Percentiles rank a stretch among this genome's conserved stretches.
phyloP scores from a whole-genome alignment of 1,140 invertebrate genomes.

The Drosophila carrolli region DNA sequence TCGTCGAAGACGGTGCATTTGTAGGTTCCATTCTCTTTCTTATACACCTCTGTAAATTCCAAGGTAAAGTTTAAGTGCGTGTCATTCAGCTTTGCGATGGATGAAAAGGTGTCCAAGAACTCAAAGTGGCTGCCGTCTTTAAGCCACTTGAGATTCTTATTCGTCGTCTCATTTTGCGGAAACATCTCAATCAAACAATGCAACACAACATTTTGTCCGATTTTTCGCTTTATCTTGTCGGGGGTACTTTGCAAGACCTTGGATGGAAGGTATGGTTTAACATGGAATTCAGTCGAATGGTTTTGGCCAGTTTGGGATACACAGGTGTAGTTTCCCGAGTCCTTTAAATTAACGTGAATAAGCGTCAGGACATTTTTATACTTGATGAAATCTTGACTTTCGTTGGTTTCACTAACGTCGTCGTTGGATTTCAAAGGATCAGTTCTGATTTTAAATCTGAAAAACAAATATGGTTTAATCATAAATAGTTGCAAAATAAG shows the following conservation, averaged over 20 bases:
- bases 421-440: constrained; percentile 28
- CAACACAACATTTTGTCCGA: constrained; percentile 85
- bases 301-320: constrained; percentile 71
- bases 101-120: constrained; percentile 66
- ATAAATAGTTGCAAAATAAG: not conserved
- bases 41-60: constrained; percentile 86
- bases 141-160: constrained; percentile 85
- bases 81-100: constrained; percentile 85
- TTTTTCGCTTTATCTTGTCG: constrained; percentile 85
- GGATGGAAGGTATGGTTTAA: constrained; percentile 85
- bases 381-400: constrained; percentile 36
- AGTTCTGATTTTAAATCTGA: constrained; percentile 41
- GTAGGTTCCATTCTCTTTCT: constrained; percentile 90
- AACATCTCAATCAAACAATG: constrained; percentile 87
- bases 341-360: constrained; percentile 83
- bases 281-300: constrained; percentile 61
- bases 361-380: constrained; percentile 65
- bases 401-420: constrained; percentile 30
- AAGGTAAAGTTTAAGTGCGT: constrained; percentile 86
- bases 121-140: constrained; percentile 86
- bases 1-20: constrained; percentile 84
- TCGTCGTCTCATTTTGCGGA: constrained; percentile 86
- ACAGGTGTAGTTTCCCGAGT: constrained; percentile 85
- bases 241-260: constrained; percentile 85
- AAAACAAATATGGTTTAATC: not conserved